These are phyloP conservation scores for Drosophila sp. DNA, from an alignment of 1,140 invertebrate genomes.

Conservation along the genomic window DNA sequence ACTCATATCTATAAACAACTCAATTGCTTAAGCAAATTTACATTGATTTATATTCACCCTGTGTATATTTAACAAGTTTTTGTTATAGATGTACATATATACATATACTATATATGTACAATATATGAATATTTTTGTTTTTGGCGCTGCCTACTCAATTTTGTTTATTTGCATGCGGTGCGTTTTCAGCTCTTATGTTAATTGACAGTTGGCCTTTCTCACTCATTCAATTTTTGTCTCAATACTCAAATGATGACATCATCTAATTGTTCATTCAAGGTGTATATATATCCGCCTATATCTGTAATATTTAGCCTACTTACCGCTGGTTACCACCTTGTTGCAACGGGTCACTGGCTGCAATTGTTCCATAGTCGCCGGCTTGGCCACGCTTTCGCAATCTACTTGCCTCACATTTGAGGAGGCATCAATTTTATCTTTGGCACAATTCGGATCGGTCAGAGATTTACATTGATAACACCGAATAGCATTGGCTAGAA, in stretches of 20 bases:
- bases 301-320: constrained; percentile 32
- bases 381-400: constrained; percentile 61
- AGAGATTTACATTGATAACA: constrained; percentile 79
- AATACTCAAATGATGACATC: constrained; percentile 57
- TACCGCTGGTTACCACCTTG: constrained; percentile 77
- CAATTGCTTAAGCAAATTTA: constrained; percentile 2
- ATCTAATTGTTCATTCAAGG: constrained; percentile 47
- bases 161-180: constrained; percentile 21
- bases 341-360: constrained; percentile 77
- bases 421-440: constrained; percentile 60
- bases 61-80: constrained; percentile 4
- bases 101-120: neutral
- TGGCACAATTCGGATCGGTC: constrained; percentile 71
- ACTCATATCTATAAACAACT: constrained; percentile 14
- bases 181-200: constrained; percentile 52
- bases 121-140: neutral
- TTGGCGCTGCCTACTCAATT: constrained; percentile 7
- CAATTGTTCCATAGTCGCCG: constrained; percentile 64
- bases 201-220: constrained; percentile 43
- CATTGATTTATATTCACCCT: constrained; percentile 5
- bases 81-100: too few species aligned
- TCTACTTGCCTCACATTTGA: constrained; percentile 68
- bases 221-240: constrained; percentile 12
- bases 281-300: constrained; percentile 28
- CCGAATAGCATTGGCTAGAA: constrained; percentile 68